Conservation (phyloP, 1,140 invertebrate genomes). For the Pseudoatta argentina region DNA sequence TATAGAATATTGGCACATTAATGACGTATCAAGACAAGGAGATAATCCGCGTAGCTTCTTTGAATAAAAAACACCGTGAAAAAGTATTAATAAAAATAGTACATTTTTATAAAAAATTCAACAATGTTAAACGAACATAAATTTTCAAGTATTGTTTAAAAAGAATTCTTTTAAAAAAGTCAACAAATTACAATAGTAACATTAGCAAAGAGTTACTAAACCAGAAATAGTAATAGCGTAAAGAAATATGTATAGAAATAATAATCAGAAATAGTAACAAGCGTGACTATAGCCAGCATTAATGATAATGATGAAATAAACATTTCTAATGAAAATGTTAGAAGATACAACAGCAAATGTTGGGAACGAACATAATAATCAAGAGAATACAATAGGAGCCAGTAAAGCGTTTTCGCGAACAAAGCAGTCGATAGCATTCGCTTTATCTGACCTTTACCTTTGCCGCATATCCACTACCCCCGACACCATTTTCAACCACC, state of each 20-base stretch:
- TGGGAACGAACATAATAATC: conserved; percentile 58
- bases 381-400: conserved; percentile 48
- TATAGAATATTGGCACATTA: too few species aligned
- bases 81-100: background rate
- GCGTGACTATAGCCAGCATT: background rate
- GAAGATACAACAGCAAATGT: conserved; percentile 12
- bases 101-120: background rate
- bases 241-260: too few species aligned
- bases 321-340: background rate
- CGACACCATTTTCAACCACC: conserved; percentile 19
- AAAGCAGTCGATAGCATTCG: conserved; percentile 73
- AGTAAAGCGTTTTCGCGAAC: conserved; percentile 66
- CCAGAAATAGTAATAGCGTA: too few species aligned
- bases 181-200: background rate
- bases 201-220: background rate
- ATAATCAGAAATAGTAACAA: background rate
- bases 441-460: conserved; percentile 79
- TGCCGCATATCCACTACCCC: conserved; percentile 71
- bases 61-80: too few species aligned
- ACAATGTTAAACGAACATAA: background rate
- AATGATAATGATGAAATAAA: background rate
- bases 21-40: too few species aligned
- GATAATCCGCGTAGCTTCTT: too few species aligned
- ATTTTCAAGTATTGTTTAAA: background rate
- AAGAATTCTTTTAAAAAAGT: background rate